phyloP scores from a whole-genome alignment of 2,888 invertebrate genomes.

The Sceliomorpha sp. region DNA sequence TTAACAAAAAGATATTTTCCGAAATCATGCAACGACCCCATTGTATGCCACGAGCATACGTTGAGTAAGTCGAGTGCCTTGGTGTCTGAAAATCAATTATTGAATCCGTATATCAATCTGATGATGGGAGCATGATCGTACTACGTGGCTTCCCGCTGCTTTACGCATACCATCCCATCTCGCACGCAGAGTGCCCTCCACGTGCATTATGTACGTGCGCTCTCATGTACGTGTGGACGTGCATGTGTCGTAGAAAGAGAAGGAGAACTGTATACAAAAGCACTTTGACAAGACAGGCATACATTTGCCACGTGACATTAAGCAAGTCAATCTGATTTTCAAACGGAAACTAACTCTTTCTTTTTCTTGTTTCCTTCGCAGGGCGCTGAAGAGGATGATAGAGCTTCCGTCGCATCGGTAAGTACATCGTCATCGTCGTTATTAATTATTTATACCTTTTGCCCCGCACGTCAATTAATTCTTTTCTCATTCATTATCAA shows the following conservation, averaged over 20 bases:
- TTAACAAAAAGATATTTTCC: too few relatives aligned
- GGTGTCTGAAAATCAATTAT: conserved; percentile 74
- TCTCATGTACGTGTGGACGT: too few relatives aligned
- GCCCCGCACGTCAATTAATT: conserved; percentile 21
- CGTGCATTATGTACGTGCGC: conserved; percentile 35
- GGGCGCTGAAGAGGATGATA: conserved; percentile 88
- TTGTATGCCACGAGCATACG: conserved; percentile 25
- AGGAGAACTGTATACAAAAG: conserved; percentile 28
- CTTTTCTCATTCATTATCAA: conserved; percentile 14
- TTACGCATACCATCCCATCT: conserved; percentile 66
- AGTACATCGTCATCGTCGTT: conserved; percentile 79
- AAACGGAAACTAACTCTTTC: conserved; percentile 59
- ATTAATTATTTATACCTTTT: conserved; percentile 45
- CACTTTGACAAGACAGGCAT: conserved; percentile 22
- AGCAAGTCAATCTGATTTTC: conserved; percentile 63
- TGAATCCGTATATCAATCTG: conserved; percentile 74
- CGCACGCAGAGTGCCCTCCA: conserved; percentile 47
- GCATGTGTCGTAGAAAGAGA: conserved; percentile 19
- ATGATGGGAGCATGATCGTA: conserved; percentile 68
- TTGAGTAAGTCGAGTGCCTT: conserved; percentile 70
- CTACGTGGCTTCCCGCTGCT: conserved; percentile 70
- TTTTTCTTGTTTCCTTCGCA: conserved; percentile 83
- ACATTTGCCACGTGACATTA: conserved; percentile 42
- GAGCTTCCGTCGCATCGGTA: conserved; percentile 86
- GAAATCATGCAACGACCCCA: too few relatives aligned